phyloP scores from a whole-genome alignment of 92 coral and sea anemone genomes.

The Porites lobata region DNA sequence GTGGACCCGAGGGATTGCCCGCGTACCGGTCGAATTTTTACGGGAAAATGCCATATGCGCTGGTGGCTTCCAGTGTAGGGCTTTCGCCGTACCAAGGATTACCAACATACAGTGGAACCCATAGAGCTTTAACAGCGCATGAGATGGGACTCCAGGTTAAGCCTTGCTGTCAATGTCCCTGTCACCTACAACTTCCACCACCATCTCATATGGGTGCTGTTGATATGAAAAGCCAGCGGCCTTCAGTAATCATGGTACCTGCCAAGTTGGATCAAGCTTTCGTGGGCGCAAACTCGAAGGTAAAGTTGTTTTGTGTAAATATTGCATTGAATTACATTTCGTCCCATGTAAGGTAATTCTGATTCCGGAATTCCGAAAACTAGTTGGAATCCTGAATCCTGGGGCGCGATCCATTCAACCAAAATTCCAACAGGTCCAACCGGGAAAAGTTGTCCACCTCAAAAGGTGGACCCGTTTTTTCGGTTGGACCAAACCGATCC shows the following conservation, averaged over 20 bases:
- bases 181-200: neutral
- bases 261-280: neutral
- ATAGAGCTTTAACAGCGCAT: constrained; percentile 22
- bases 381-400: too few species aligned
- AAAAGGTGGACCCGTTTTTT: too few species aligned
- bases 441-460: too few species aligned
- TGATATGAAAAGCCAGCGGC: constrained; percentile 34
- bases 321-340: neutral
- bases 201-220: constrained; percentile 23
- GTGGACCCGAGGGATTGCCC: constrained; percentile 5
- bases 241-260: constrained; percentile 56
- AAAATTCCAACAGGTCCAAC: too few species aligned
- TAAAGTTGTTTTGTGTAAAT: neutral
- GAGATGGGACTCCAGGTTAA: constrained; percentile 11
- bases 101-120: constrained; percentile 15
- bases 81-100: neutral
- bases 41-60: constrained; percentile 16
- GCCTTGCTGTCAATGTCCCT: constrained; percentile 38
- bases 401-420: too few species aligned
- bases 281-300: constrained; percentile 5
- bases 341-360: too few species aligned
- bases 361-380: neutral
- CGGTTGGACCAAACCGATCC: too few species aligned
- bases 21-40: constrained; percentile 11
- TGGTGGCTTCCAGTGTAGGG: neutral